Base-by-base conservation (phyloP, 35 echinoderm and acorn worm species). In the Anneissia japonica region DNA sequence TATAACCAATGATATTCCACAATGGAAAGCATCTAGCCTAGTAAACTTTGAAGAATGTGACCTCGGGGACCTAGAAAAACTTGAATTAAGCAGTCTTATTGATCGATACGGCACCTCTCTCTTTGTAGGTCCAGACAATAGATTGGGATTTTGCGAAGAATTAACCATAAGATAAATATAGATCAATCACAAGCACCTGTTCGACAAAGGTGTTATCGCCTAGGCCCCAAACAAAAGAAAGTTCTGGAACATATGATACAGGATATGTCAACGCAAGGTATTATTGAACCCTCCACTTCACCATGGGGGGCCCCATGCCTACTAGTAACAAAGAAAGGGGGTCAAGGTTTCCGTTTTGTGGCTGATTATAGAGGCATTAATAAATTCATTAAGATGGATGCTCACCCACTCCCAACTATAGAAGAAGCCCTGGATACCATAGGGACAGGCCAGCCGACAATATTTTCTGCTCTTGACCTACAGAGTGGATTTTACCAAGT, bases 401-500 rank as follows among this genome's bases (percentile, higher is more conserved):
- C 76, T 29, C 30, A 78, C 19, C 76, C 45, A 2, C 74, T 78
- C 9, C 75, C 74, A 4, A 78, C 74, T 10, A 80, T 30, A 35
- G 77, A 80, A 33, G 85, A 87, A 35, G 36, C 85, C 13, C 39
- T 87, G 32, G 85, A 87, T 45, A 36, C 19, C 7, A 56, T 87
- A 13, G 77, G 77, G 19, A 19, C n/a, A 51, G 36, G 28, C 4
- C 3, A 35, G 1, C n/a, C 72, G 13, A 37, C 84, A 14, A 79
- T 46, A 30, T 87, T 87, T 36, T 46, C 36, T 80, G 33, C 75
- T 16, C 85, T 87, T 6, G 85, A 87, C 46, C 64, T 87, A 87
- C 85, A 77, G 36, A 87, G 51, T 77, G 85, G 85, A 7, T 87
- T 87, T 43, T 72, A 87, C 79, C 76, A 87, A 31, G n/a, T n/a